Percentiles rank a stretch among this genome's conserved stretches.
Evolutionary conservation across 2,113 vertebrate species (phyloP).

Genomic region (Megaceryle maxima): DNA sequence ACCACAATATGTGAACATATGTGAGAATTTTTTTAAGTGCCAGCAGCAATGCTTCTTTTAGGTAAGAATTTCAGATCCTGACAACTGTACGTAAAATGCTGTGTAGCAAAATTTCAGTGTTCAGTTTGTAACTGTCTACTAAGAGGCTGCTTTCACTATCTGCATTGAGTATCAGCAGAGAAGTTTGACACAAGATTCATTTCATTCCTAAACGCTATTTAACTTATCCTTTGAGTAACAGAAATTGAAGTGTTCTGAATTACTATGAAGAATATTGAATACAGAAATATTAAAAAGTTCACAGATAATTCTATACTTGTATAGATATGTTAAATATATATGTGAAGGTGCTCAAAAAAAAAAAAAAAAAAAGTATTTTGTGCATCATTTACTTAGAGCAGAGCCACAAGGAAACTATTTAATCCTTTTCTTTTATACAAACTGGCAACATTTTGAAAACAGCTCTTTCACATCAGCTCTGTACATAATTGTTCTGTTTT

Average conservation of each 20-base stretch:
- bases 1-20: rapidly evolving
- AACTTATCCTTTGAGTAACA: neutral
- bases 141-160: neutral
- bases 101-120: neutral
- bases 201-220: neutral
- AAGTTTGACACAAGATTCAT: neutral
- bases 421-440: neutral
- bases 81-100: neutral
- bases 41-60: neutral
- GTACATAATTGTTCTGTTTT: conserved; percentile 8
- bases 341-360: neutral
- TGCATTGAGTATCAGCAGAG: neutral
- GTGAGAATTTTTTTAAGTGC: neutral
- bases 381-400: neutral
- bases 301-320: neutral
- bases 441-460: neutral
- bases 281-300: neutral
- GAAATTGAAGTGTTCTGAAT: neutral
- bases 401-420: neutral
- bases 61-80: neutral
- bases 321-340: neutral
- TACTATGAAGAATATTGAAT: neutral
- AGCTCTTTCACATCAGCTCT: neutral
- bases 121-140: neutral
- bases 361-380: neutral